Percentiles rank a stretch among this genome's conserved stretches.
Conservation (phyloP, 2,113 vertebrate species). For the Crotalus helleri region DNA sequence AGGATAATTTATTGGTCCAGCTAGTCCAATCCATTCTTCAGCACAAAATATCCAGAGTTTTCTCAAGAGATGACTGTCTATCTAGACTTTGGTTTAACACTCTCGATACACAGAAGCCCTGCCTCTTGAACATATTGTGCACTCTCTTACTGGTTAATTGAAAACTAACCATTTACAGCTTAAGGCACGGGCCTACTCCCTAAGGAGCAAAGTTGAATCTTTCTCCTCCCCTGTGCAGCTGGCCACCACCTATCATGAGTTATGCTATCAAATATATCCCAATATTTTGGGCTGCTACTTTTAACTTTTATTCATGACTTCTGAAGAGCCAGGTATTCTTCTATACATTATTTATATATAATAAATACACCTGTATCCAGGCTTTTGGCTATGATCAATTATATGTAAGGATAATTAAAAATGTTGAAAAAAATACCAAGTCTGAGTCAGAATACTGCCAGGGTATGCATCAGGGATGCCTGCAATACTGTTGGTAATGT, state of each 20-base stretch:
- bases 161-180: background rate
- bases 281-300: background rate
- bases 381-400: background rate
- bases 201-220: background rate
- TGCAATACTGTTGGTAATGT: background rate
- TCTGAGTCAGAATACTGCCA: background rate
- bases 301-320: background rate
- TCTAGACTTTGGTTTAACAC: background rate
- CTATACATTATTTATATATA: background rate
- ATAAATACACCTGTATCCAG: background rate
- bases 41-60: background rate
- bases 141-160: background rate
- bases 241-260: background rate
- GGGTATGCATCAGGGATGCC: background rate
- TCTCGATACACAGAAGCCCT: background rate
- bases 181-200: background rate
- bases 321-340: background rate
- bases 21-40: background rate
- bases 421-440: background rate
- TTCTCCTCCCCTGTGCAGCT: background rate
- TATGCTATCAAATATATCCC: background rate
- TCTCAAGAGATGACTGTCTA: background rate
- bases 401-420: background rate
- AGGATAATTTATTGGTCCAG: background rate
- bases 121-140: background rate